Base-by-base conservation (phyloP, 1,140 invertebrate genomes). In the Aphelenchoides avenae region DNA sequence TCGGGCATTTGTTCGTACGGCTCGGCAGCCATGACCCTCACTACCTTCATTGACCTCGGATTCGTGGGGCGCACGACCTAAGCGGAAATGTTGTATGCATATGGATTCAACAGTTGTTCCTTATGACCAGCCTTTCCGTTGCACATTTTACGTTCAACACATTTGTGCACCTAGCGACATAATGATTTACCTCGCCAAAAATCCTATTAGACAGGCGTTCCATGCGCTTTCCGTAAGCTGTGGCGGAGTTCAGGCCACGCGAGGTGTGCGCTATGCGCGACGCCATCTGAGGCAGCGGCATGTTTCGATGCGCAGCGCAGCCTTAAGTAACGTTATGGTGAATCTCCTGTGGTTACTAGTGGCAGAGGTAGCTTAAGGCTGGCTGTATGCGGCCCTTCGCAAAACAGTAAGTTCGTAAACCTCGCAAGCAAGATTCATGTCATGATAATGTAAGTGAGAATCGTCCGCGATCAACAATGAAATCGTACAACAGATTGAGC, bases 211-310 rank as follows among this genome's bases (percentile, higher is more conserved):
- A 71, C 29, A 75, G 48, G 44, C 65, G 52, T 37, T 61, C 65
- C 63, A 75, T 76, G 43, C 73, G 52, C 51, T 77, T 75, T 46
- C 72, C 73, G 49, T 76, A 76, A 13, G 58, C 46, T 6, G 73
- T 68, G n/a, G 47, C 41, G 24, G 53, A 31, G 18, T 39, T 42
- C 34, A 75, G 48, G 40, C 64, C 63, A 20, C 68, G 34, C 9
- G 55, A 47, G 20, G 56, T 51, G 18, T 73, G 59, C 0, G 50
- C 39, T 9, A 68, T 67, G 33, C 61, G 57, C n/a, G n/a, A n/a
- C n/a, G n/a, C n/a, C n/a, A n/a, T n/a, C n/a, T n/a, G n/a, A n/a
- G n/a, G n/a, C n/a, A n/a, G n/a, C n/a, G n/a, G n/a, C n/a, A n/a
- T n/a, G n/a, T n/a, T n/a, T n/a, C n/a, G n/a, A n/a, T n/a, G n/a